These are phyloP conservation scores for Proteles cristata DNA, from an alignment of 2,113 vertebrate species.

Conservation along the genomic window DNA sequence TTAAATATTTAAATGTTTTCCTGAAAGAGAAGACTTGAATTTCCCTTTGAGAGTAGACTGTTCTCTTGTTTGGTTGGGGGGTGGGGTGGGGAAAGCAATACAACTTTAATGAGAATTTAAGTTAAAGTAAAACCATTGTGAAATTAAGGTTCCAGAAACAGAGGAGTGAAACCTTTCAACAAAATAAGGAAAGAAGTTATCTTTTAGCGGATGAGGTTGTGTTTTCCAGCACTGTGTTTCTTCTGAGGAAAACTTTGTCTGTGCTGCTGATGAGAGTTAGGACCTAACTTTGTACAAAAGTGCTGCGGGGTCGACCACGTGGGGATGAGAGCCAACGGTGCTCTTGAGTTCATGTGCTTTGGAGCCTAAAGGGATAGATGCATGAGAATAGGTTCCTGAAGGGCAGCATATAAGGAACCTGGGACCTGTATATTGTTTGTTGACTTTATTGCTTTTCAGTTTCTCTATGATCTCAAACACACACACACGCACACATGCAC, in stretches of 20 bases:
- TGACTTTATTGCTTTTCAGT: neutral
- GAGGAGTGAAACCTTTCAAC: neutral
- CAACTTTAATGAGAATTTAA: neutral
- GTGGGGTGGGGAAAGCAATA: neutral
- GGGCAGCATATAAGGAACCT: neutral
- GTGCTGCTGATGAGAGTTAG: neutral
- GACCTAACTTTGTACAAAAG: neutral
- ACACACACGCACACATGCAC: neutral
- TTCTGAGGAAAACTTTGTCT: neutral
- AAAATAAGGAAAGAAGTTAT: neutral
- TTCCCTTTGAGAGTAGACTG: neutral
- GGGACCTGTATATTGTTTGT: neutral
- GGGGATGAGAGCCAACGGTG: neutral
- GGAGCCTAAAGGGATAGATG: neutral
- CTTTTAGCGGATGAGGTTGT: neutral
- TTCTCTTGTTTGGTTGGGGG: neutral
- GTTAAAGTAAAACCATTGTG: neutral
- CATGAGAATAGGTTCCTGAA: neutral
- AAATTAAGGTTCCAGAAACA: neutral
- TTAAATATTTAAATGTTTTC: constrained; percentile 35
- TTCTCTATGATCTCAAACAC: neutral
- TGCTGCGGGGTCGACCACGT: neutral
- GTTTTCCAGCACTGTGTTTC: neutral
- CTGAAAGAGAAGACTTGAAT: neutral
- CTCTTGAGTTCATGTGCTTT: neutral